Conservation (phyloP, 1,140 invertebrate genomes). For the Diorhabda sublineata region DNA sequence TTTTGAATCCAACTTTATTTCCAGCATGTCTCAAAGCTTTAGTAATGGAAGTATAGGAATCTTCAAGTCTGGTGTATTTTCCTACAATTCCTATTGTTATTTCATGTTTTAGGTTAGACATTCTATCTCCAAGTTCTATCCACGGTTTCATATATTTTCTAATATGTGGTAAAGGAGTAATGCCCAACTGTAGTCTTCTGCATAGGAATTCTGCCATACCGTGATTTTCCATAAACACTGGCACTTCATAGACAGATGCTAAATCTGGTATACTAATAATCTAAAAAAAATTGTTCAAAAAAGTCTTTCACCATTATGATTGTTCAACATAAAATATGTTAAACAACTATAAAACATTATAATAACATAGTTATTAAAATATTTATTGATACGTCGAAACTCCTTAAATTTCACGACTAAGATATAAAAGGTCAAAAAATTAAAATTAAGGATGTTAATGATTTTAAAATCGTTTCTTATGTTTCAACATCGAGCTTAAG, state of each 20-base stretch:
- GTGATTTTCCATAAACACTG: constrained; percentile 87
- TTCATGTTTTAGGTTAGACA: constrained; percentile 68
- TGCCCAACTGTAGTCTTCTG: constrained; percentile 74
- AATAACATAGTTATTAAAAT: too few relatives aligned
- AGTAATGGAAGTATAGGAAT: constrained; percentile 94
- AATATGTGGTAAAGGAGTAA: constrained; percentile 59
- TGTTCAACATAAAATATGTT: too few relatives aligned
- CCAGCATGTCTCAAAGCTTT: constrained; percentile 94
- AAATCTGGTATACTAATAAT: constrained; percentile 95
- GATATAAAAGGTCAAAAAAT: too few relatives aligned
- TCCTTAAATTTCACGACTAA: too few relatives aligned
- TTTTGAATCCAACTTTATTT: constrained; percentile 75
- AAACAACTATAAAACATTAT: too few relatives aligned
- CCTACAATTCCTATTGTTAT: constrained; percentile 97
- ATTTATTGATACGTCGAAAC: too few relatives aligned
- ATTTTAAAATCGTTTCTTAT: too few relatives aligned
- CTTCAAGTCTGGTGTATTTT: constrained; percentile 95
- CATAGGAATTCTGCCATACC: constrained; percentile 83
- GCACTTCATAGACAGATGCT: constrained; percentile 92
- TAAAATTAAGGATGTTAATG: too few relatives aligned
- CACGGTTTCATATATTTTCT: constrained; percentile 81
- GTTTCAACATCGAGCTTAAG: too few relatives aligned
- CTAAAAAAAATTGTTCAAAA: constrained; percentile 48
- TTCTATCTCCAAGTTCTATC: constrained; percentile 80
- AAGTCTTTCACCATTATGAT: too few relatives aligned